A percentile compares a stretch with the other conserved stretches of the same genome.
These are phyloP conservation scores for Neelides folsomi DNA, from an alignment of 2,888 invertebrate genomes.

Conservation along the genomic window DNA sequence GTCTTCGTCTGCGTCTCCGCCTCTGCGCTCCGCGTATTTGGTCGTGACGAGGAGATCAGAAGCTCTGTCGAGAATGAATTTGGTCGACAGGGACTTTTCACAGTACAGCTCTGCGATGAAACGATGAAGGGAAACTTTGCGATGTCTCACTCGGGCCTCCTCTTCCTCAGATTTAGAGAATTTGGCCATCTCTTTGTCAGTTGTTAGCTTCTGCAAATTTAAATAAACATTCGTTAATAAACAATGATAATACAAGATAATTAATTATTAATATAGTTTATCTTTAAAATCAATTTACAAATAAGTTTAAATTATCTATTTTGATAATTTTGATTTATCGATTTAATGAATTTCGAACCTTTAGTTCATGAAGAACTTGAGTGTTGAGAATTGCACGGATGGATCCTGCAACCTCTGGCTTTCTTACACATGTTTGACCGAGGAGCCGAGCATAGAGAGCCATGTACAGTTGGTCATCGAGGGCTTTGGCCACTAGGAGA, in stretches of 20 bases:
- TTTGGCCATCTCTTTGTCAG: conserved; percentile 28
- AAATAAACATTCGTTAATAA: too few species aligned
- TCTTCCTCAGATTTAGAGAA: conserved; percentile 20
- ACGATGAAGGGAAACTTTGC: conserved; percentile 28
- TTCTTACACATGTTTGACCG: conserved; percentile 19
- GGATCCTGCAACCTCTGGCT: conserved; percentile 12
- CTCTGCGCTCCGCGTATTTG: conserved; percentile 6
- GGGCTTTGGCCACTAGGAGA: conserved; percentile 25
- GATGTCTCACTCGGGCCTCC: conserved; percentile 21
- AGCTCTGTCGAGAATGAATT: conserved; percentile 22
- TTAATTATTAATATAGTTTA: too few species aligned
- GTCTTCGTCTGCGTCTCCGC: conserved; percentile 26
- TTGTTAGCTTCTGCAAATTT: conserved; percentile 17
- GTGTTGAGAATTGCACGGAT: conserved; percentile 24
- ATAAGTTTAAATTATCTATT: too few species aligned
- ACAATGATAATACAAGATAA: too few species aligned
- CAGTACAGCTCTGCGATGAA: conserved; percentile 30
- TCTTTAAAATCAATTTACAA: too few species aligned
- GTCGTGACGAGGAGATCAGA: conserved; percentile 22
- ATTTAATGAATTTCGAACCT: too few species aligned
- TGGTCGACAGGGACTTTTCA: conserved; percentile 28
- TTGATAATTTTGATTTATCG: too few species aligned
- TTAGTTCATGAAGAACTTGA: conserved; percentile 25
- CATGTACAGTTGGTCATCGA: conserved; percentile 30
- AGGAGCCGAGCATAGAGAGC: conserved; percentile 29